Conservation (phyloP, 1,140 invertebrate species). For the Drosophila sechellia region DNA sequence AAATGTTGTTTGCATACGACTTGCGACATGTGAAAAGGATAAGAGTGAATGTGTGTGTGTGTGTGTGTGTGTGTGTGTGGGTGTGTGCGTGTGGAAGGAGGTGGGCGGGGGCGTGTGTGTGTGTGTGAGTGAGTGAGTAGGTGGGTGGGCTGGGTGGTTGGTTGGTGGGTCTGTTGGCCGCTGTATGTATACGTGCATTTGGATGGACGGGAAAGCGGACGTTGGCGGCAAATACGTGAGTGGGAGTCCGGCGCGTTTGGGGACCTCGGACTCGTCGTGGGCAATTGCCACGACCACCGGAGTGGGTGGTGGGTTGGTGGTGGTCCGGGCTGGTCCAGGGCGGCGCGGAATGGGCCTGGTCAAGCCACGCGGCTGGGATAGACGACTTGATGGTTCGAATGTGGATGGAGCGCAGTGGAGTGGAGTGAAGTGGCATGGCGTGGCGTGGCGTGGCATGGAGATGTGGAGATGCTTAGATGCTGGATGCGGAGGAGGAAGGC, state of each 20-base stretch:
- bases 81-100: conserved; percentile 16
- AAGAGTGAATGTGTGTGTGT: conserved; percentile 64
- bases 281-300: conserved; percentile 72
- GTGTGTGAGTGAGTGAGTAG: conserved; percentile 7
- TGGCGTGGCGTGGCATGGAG: conserved; percentile 10
- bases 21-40: conserved; percentile 84
- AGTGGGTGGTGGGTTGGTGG: conserved; percentile 52
- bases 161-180: conserved; percentile 3
- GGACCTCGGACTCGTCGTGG: conserved; percentile 78
- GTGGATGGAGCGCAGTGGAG: conserved; percentile 35
- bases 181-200: conserved; percentile 43
- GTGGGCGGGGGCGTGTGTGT: conserved; percentile 9
- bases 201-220: conserved; percentile 68
- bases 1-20: conserved; percentile 84
- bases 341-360: conserved; percentile 46
- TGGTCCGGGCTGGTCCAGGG: conserved; percentile 13
- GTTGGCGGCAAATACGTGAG: conserved; percentile 79
- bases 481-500: neutral
- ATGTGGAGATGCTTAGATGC: conserved; percentile 14
- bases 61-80: conserved; percentile 27
- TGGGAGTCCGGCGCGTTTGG: conserved; percentile 79
- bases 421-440: neutral
- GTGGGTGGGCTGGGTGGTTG: conserved; percentile 4
- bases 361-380: conserved; percentile 80
- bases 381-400: conserved; percentile 74